Conservation (phyloP, 2,113 vertebrate genomes). For the Archocentrus centrarchus region DNA sequence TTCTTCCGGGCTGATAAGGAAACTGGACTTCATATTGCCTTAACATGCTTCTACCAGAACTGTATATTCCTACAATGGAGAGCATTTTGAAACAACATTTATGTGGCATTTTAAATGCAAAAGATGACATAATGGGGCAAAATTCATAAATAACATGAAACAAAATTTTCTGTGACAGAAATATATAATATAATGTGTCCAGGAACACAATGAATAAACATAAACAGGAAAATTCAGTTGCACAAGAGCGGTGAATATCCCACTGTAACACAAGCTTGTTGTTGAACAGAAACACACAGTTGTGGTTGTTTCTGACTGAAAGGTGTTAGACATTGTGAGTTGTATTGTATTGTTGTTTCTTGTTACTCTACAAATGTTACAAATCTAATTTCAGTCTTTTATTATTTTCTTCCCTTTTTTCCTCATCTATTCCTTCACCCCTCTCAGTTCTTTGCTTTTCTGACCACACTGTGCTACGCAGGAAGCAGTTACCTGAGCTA, state of each 20-base stretch:
- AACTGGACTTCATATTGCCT: background rate
- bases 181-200: background rate
- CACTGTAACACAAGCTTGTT: too few species aligned
- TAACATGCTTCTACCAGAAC: background rate
- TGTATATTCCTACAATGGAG: background rate
- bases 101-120: background rate
- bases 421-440: background rate
- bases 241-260: too few species aligned
- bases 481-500: constrained; percentile 89
- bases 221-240: too few species aligned
- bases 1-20: background rate
- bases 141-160: background rate
- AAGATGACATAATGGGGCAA: background rate
- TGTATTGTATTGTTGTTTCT: background rate
- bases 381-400: background rate
- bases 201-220: too few species aligned
- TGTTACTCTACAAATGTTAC: background rate
- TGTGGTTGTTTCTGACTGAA: background rate
- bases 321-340: background rate
- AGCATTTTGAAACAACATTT: background rate
- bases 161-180: background rate
- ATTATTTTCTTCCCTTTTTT: background rate
- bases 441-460: constrained; percentile 90
- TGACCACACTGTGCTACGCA: constrained; percentile 90
- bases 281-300: background rate